Percentiles rank a stretch among this genome's conserved stretches.
Conservation (phyloP, 1,140 invertebrate species). For the Zaprionus ornatus region DNA sequence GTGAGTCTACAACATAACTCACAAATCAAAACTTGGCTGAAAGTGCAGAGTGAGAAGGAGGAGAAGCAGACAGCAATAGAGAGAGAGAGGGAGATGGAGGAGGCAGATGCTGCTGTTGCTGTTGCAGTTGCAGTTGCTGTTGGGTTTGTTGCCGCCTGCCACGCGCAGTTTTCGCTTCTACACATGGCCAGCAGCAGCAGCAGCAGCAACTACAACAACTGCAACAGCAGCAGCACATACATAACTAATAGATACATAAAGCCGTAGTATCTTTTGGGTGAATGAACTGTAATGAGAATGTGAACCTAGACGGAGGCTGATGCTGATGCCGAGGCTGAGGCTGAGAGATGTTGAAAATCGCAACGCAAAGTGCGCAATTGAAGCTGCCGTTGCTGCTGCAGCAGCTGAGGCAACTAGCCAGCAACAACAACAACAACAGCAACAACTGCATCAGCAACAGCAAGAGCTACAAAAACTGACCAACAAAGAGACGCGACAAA, state of each 20-base stretch:
- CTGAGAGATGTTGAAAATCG: slow-evolving; percentile 71
- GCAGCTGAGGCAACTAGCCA: slow-evolving; percentile 34
- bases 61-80: not conserved
- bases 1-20: slow-evolving; percentile 62
- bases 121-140: slow-evolving; percentile 30
- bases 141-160: slow-evolving; percentile 18
- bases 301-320: slow-evolving; percentile 65
- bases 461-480: slow-evolving; percentile 36
- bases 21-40: slow-evolving; percentile 77
- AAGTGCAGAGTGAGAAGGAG: slow-evolving; percentile 43
- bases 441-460: not conserved
- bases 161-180: slow-evolving; percentile 36
- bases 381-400: slow-evolving; percentile 42
- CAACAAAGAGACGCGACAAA: slow-evolving; percentile 47
- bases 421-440: slow-evolving; percentile 22
- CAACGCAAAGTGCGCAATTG: slow-evolving; percentile 75
- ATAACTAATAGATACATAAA: slow-evolving; percentile 82
- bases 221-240: slow-evolving; percentile 65
- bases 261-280: slow-evolving; percentile 81
- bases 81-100: not conserved
- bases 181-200: slow-evolving; percentile 45
- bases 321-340: not conserved
- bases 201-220: slow-evolving; percentile 13
- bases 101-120: not conserved
- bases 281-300: slow-evolving; percentile 83